A percentile compares a stretch with the other conserved stretches of the same genome.
Conservation (phyloP, 2,797 vertebrate species). For the Anguilla megastoma region DNA sequence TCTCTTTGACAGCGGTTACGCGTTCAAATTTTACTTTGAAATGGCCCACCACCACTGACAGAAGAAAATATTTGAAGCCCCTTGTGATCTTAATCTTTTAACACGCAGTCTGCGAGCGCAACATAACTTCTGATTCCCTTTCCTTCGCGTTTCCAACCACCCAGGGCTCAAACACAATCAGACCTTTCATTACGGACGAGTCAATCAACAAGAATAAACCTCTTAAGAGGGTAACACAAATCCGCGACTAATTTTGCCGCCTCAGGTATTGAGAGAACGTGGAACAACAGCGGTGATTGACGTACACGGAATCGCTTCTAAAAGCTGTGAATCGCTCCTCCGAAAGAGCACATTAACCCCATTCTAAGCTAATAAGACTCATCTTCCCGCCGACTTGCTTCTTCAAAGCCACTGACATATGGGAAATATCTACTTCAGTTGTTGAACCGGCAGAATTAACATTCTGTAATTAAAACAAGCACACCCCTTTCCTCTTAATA, state of each 20-base stretch:
- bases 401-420: slow-evolving; percentile 21
- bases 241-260: slow-evolving; percentile 29
- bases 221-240: slow-evolving; percentile 22
- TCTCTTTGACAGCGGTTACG: not conserved
- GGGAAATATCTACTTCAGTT: slow-evolving; percentile 76
- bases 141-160: not conserved
- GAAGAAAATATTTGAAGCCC: not conserved
- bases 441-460: slow-evolving; percentile 82
- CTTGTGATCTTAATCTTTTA: not conserved
- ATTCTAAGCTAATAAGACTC: slow-evolving; percentile 8
- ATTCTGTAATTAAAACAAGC: slow-evolving; percentile 83
- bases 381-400: not conserved
- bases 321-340: not conserved
- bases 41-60: not conserved
- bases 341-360: slow-evolving; percentile 1
- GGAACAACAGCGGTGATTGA: slow-evolving; percentile 25
- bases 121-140: not conserved
- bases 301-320: not conserved
- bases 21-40: not conserved
- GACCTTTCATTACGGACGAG: slow-evolving; percentile 21
- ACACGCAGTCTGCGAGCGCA: not conserved
- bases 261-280: slow-evolving; percentile 20
- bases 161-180: not conserved
- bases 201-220: slow-evolving; percentile 13
- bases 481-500: slow-evolving; percentile 84